Conservation (phyloP, 2,113 vertebrate genomes). For the Phoenicopterus ruber region DNA sequence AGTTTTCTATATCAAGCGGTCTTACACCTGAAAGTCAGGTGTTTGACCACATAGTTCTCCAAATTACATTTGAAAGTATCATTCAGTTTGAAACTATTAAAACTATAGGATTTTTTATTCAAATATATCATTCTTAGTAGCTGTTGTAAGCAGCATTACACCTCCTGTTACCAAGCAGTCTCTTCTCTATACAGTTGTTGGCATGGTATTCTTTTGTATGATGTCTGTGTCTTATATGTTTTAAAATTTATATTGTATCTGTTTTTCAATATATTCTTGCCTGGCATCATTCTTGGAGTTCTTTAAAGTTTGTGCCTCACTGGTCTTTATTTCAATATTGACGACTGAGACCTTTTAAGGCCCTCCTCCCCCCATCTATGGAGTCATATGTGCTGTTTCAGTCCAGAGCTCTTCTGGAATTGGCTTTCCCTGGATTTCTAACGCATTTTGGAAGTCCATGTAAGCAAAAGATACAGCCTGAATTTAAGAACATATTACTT, state of each 20-base stretch:
- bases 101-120: not conserved
- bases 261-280: not conserved
- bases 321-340: not conserved
- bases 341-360: not conserved
- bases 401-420: not conserved
- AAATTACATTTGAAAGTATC: no score
- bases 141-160: not conserved
- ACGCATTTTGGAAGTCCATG: not conserved
- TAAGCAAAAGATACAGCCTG: not conserved
- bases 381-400: not conserved
- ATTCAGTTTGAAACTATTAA: not conserved
- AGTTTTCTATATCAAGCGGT: not conserved
- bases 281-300: not conserved
- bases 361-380: rapidly evolving
- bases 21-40: not conserved
- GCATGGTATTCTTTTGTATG: not conserved
- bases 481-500: not conserved
- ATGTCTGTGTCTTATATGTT: not conserved
- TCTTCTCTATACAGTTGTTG: not conserved
- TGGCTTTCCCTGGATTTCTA: not conserved
- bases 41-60: not conserved
- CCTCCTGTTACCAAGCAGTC: not conserved
- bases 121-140: not conserved
- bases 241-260: not conserved
- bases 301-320: not conserved